These are phyloP conservation scores for Orycteropus afer DNA, from an alignment of 2,113 vertebrate species.

Conservation along the genomic window DNA sequence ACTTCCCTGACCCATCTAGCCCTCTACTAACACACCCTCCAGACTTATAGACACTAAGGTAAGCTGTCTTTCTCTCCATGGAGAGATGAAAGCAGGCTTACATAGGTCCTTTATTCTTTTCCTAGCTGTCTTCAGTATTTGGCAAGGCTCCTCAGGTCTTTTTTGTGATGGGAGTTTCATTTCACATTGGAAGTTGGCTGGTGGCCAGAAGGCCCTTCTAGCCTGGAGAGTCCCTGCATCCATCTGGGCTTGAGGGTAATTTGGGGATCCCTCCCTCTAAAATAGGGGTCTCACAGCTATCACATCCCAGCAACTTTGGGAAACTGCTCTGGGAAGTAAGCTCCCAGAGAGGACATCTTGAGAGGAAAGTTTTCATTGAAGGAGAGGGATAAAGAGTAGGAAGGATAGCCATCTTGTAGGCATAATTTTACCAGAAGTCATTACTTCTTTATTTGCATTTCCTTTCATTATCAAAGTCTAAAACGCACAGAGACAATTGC, in stretches of 20 bases:
- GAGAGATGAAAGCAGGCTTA: background rate
- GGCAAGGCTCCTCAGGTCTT: background rate
- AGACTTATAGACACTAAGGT: too few relatives aligned
- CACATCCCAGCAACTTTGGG: background rate
- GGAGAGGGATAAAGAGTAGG: background rate
- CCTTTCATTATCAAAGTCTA: conserved; percentile 64
- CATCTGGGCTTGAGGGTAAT: conserved; percentile 2
- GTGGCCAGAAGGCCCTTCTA: background rate
- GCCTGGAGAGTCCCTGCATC: background rate
- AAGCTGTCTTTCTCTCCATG: background rate
- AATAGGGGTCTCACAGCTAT: background rate
- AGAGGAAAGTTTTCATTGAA: background rate
- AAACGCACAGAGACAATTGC: background rate
- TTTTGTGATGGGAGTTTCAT: background rate
- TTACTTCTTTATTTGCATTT: conserved; percentile 75
- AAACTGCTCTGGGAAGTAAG: background rate
- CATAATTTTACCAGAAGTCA: conserved; percentile 72
- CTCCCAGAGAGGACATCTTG: background rate
- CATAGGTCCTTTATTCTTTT: background rate
- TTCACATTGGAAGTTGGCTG: conserved; percentile 38
- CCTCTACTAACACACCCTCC: background rate
- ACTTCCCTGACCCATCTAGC: background rate
- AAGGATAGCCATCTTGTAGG: conserved; percentile 50
- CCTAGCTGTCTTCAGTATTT: background rate
- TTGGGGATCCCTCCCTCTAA: background rate